Percentiles rank a stretch among this genome's conserved stretches.
Conservation (phyloP, 2,888 invertebrate genomes). For the Drosophila meridiana region DNA sequence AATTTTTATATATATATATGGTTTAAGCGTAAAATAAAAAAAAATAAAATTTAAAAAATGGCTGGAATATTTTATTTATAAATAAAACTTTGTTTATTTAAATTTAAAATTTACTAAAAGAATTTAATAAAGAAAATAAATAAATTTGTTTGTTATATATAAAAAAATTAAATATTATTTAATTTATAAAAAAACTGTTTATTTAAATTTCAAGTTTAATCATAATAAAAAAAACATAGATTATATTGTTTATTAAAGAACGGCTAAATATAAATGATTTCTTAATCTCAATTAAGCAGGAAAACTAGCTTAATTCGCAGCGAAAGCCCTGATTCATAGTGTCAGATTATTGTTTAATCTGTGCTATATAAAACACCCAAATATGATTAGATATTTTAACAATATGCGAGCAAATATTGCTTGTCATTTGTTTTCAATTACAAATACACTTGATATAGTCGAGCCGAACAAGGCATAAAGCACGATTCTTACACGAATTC, state of each 20-base stretch:
- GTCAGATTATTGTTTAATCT: neutral
- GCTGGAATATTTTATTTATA: too few relatives aligned
- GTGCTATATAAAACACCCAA: neutral
- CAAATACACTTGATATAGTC: neutral
- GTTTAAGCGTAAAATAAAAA: neutral
- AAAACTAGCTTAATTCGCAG: neutral
- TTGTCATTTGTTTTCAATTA: constrained; percentile 2
- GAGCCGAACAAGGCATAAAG: neutral
- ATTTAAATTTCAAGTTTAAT: neutral
- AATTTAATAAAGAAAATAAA: too few relatives aligned
- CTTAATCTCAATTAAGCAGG: neutral
- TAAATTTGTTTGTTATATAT: too few relatives aligned
- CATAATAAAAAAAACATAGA: neutral
- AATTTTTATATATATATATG: too few relatives aligned
- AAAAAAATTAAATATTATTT: neutral
- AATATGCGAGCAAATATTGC: neutral
- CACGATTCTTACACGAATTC: neutral
- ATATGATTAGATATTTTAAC: neutral
- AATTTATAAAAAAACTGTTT: neutral
- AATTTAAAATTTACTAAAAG: neutral
- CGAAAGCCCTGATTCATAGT: neutral
- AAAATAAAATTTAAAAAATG: neutral
- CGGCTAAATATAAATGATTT: neutral
- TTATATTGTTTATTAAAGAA: neutral
- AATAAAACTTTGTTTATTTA: neutral